Percentiles rank a stretch among this genome's conserved stretches.
Evolutionary conservation across 30 jellyfish, hydroid and myxozoan species (phyloP).

Genomic region (Aurelia sp.): DNA sequence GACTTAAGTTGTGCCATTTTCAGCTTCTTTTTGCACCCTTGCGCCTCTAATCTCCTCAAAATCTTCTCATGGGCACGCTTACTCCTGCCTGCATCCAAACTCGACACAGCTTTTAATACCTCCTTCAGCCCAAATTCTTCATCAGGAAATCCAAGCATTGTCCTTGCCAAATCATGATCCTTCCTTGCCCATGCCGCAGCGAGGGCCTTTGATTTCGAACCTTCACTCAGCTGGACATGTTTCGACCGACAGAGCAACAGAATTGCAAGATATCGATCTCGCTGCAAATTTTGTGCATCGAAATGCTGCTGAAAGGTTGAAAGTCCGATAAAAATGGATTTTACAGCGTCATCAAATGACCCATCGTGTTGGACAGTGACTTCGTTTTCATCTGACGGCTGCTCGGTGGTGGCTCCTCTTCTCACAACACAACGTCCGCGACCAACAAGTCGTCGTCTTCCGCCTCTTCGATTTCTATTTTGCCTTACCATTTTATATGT

Average conservation of each 20-base stretch:
- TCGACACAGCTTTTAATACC: conserved; percentile 58
- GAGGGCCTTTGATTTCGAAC: conserved; percentile 50
- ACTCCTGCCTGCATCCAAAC: conserved; percentile 51
- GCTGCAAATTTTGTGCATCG: conserved; percentile 32
- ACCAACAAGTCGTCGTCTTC: background rate
- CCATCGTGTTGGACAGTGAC: background rate
- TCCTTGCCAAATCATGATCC: conserved; percentile 46
- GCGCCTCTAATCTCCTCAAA: conserved; percentile 56
- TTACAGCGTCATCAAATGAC: conserved; percentile 16
- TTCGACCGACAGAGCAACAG: conserved; percentile 25
- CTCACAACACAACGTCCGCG: background rate
- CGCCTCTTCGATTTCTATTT: background rate
- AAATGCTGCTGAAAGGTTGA: conserved; percentile 52
- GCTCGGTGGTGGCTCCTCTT: background rate
- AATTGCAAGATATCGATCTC: conserved; percentile 58
- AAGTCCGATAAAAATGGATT: conserved; percentile 10
- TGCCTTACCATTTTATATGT: background rate
- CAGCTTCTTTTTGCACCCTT: conserved; percentile 51
- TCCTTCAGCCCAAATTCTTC: conserved; percentile 67
- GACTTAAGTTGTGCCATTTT: conserved; percentile 55
- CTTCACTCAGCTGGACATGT: conserved; percentile 10
- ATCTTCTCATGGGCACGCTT: conserved; percentile 41
- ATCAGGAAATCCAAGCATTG: conserved; percentile 42
- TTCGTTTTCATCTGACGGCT: background rate
- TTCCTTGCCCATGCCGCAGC: conserved; percentile 83